Evolutionary conservation across 2,797 vertebrate species (phyloP).

Genomic region (Cyprinella venusta): DNA sequence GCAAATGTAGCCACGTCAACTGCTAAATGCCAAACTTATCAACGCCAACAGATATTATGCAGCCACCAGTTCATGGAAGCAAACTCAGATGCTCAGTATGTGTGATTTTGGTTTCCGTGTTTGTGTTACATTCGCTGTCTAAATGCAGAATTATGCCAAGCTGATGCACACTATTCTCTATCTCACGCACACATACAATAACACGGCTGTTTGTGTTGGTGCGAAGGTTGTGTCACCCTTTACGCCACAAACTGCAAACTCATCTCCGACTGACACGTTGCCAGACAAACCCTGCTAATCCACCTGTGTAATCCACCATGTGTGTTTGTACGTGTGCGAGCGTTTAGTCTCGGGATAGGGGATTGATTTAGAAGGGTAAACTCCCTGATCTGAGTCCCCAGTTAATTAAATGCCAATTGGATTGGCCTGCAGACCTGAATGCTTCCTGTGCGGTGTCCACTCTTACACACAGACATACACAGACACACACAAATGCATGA

Average conservation of each 20-base stretch:
- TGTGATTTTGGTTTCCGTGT: slow-evolving; percentile 10
- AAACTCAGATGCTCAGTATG: not conserved
- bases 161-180: slow-evolving; percentile 13
- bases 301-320: slow-evolving; percentile 45
- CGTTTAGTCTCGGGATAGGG: slow-evolving; percentile 41
- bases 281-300: slow-evolving; percentile 57
- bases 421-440: slow-evolving; percentile 58
- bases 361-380: slow-evolving; percentile 63
- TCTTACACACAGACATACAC: slow-evolving; percentile 26
- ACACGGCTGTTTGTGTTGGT: slow-evolving; percentile 34
- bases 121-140: not conserved
- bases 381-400: slow-evolving; percentile 57
- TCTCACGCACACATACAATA: slow-evolving; percentile 30
- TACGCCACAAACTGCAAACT: slow-evolving; percentile 47
- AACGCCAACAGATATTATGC: not conserved
- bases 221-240: slow-evolving; percentile 56
- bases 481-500: slow-evolving; percentile 51
- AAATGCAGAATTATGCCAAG: slow-evolving; percentile 19
- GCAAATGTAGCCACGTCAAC: not conserved
- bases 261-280: slow-evolving; percentile 32
- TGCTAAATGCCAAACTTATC: not conserved
- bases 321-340: slow-evolving; percentile 38
- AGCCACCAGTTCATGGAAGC: not conserved
- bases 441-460: slow-evolving; percentile 47
- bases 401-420: slow-evolving; percentile 67